phyloP scores from a whole-genome alignment of 1,140 invertebrate genomes.

The Bombus confusus region DNA sequence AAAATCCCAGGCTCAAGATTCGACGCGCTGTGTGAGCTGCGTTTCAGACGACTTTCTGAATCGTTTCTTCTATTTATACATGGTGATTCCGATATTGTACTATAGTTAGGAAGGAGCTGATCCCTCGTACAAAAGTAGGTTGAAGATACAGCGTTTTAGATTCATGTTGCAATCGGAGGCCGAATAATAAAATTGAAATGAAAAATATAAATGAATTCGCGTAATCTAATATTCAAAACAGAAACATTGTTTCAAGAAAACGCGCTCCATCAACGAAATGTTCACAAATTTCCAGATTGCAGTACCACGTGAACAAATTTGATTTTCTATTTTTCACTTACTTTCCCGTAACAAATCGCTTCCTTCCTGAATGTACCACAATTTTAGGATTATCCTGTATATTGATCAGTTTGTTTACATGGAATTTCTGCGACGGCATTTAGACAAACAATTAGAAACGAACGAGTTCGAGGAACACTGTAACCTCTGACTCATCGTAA shows the following conservation, averaged over 20 bases:
- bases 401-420: not conserved
- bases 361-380: not conserved
- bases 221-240: no score
- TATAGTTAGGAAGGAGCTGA: not conserved
- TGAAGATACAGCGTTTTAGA: not conserved
- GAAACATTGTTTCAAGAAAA: no score
- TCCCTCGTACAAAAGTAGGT: not conserved
- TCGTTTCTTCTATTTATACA: not conserved
- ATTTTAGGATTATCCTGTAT: not conserved
- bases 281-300: no score
- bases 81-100: no score
- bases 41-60: not conserved
- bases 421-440: not conserved
- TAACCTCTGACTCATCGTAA: no score
- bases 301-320: no score
- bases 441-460: no score
- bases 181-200: not conserved
- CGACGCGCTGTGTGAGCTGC: slow-evolving; percentile 81
- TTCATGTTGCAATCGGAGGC: no score
- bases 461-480: no score
- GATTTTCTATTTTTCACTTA: not conserved
- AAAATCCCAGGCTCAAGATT: slow-evolving; percentile 81
- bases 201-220: not conserved
- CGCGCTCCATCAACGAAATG: no score
- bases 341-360: not conserved